Evolutionary conservation across 2,888 invertebrate genomes (phyloP).

Genomic region (Auanema sp.): DNA sequence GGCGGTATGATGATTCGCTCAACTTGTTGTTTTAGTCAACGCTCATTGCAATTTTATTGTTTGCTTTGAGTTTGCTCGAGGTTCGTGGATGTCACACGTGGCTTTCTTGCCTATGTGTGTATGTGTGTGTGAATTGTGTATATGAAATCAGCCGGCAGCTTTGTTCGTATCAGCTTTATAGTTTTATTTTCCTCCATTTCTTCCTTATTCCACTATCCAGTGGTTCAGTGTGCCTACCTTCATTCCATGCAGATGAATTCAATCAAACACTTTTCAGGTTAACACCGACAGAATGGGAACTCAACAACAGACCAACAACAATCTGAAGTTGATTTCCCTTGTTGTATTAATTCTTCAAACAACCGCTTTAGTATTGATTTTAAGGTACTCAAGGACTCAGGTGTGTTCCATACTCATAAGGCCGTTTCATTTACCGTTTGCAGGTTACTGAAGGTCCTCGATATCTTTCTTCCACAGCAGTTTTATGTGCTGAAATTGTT

Average conservation of each 20-base stretch:
- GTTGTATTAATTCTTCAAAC: constrained; percentile 66
- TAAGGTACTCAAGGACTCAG: constrained; percentile 65
- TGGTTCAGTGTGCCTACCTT: no score
- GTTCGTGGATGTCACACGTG: background rate
- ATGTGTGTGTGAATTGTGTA: no score
- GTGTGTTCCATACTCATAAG: constrained; percentile 15
- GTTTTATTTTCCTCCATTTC: no score
- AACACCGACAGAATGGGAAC: no score
- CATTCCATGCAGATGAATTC: no score
- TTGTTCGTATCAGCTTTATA: no score
- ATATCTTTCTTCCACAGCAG: constrained; percentile 65
- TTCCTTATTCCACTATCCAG: no score
- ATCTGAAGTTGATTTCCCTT: constrained; percentile 63
- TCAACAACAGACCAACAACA: constrained; percentile 9
- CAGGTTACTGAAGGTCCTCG: constrained; percentile 54
- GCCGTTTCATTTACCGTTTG: constrained; percentile 5
- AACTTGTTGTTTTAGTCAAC: background rate
- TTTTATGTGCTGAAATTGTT: constrained; percentile 64
- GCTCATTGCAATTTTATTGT: constrained; percentile 1
- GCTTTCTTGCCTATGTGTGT: background rate
- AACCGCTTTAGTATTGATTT: constrained; percentile 65
- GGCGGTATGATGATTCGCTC: background rate
- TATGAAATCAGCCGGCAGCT: no score
- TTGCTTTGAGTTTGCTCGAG: background rate
- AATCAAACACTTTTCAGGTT: no score